These are phyloP conservation scores for Lytechinus pictus DNA, from an alignment of 35 echinoderm and acorn worm species.

Conservation along the genomic window DNA sequence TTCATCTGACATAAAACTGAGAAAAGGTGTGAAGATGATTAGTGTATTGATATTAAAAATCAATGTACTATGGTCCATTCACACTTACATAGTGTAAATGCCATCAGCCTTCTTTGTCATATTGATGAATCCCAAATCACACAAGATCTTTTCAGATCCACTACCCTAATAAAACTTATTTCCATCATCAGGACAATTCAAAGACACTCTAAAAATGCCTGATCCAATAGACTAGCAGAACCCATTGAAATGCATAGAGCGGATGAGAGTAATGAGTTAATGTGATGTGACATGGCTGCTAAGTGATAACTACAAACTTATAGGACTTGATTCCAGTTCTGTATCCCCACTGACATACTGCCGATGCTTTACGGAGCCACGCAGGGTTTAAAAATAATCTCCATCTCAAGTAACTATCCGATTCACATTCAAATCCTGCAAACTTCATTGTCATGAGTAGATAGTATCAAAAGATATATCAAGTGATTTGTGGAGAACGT, in stretches of 20 bases:
- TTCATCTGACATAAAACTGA: neutral
- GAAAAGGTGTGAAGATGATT: too few relatives aligned
- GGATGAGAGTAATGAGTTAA: conserved; percentile 45
- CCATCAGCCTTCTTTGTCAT: neutral
- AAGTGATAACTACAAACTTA: conserved; percentile 8
- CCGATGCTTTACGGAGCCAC: neutral
- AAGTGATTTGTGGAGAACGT: neutral
- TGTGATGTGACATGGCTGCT: conserved; percentile 24
- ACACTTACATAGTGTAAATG: neutral
- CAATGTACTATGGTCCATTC: neutral
- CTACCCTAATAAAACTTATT: neutral
- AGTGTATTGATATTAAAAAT: too few relatives aligned
- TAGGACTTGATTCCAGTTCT: neutral
- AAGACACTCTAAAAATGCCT: neutral
- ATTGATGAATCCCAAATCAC: too few relatives aligned
- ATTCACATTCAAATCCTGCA: neutral
- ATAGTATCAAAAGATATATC: neutral
- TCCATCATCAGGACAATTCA: neutral
- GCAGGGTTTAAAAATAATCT: neutral
- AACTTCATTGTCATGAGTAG: neutral
- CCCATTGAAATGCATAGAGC: neutral
- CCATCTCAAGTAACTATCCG: neutral
- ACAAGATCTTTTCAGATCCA: too few relatives aligned
- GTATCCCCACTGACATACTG: neutral
- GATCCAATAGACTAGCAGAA: neutral